Base-by-base conservation (phyloP, 2,113 vertebrate genomes). In the Oncorhynchus clarkii region DNA sequence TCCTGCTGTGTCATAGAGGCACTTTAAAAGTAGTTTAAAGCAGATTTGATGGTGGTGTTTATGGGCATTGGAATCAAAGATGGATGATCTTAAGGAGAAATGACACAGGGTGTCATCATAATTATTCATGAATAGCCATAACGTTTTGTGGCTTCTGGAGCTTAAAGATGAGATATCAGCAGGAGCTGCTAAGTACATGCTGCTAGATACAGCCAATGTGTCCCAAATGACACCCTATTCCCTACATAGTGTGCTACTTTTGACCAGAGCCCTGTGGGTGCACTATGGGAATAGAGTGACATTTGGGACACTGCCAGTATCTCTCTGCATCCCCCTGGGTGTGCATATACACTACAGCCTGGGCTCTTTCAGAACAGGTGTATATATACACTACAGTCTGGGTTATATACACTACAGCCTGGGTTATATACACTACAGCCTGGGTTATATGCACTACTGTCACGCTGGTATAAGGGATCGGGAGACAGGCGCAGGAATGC, bases 91-190 rank as follows among this genome's bases (percentile, higher is more conserved):
- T 54, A 18, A 16, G 39, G 59, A 82, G 82, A 66, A 83, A 49
- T 80, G 77, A 79, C 74, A 82, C 57, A 78, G 70, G 31, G 57
- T 18, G 34, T 76, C 59, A 79, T 82, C 72, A 62, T 81, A 83
- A 82, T 88, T 88, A 88, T 85, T 84, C 75, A 86, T 80, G 76
- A 88, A 77, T 31, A 71, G 79, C 79, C 77, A 73, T 88, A 81
- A 87, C 86, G 74, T 79, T 81, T 83, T 82, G 82, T 82, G 74
- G 39, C 74, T 85, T 67, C 67, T 18, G 72, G 72, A 18, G 6
- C n/a, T 85, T 87, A 79, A 72, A 76, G 64, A 74, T 6, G 4
- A 26, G 69, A 9, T 76, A 67, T 80, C 65, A 69, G 16, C 27
- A 81, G 67, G 76, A 65, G 73, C 11, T 48, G 9, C 27, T 70